Percentiles rank a stretch among this genome's conserved stretches.
phyloP scores from a whole-genome alignment of 2,888 invertebrate species.

The Lingula anatina region DNA sequence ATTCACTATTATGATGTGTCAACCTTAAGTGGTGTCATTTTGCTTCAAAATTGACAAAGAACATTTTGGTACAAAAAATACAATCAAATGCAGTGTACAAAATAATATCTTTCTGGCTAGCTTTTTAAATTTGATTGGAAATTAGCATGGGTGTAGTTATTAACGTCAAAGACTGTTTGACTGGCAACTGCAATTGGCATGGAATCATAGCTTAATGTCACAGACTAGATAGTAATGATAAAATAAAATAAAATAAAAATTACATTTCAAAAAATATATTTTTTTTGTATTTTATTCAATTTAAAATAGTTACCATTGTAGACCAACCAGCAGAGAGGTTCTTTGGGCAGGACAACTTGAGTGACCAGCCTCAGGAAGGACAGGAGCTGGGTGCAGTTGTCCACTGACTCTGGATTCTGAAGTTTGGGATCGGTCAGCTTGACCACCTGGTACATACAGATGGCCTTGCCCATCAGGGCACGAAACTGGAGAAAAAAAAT shows the following conservation, averaged over 20 bases:
- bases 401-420: conserved; percentile 43
- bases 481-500: conserved; percentile 37
- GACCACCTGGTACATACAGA: conserved; percentile 46
- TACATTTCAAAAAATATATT: no score
- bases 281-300: no score
- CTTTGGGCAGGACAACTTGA: conserved; percentile 46
- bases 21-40: not conserved
- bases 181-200: no score
- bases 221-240: no score
- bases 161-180: no score
- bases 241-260: no score
- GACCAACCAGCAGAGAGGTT: conserved; percentile 49
- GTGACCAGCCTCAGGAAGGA: conserved; percentile 42
- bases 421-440: conserved; percentile 40
- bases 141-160: no score
- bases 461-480: conserved; percentile 49
- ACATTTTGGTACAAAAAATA: not conserved
- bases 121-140: no score
- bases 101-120: no score
- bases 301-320: conserved; percentile 51
- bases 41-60: not conserved
- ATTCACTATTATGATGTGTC: not conserved
- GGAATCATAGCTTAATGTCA: no score
- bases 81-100: no score
- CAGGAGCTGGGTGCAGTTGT: conserved; percentile 39